These are phyloP conservation scores for Athrips mouffetella DNA, from an alignment of 2,888 invertebrate species.

Conservation along the genomic window DNA sequence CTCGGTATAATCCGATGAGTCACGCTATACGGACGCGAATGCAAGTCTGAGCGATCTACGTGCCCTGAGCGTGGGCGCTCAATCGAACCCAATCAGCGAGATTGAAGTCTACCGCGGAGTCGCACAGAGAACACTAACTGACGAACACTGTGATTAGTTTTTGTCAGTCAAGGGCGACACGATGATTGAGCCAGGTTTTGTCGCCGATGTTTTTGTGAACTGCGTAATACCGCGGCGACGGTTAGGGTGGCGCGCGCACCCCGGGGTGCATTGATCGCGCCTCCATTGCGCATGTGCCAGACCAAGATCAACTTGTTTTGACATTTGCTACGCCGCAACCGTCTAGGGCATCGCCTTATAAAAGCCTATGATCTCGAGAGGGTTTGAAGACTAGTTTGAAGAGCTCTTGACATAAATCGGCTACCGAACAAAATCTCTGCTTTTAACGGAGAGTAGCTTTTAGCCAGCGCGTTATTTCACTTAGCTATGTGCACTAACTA, in stretches of 20 bases:
- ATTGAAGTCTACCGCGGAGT: conserved; percentile 35
- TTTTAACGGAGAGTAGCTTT: not conserved
- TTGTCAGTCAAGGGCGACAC: conserved; percentile 53
- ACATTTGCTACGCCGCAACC: conserved; percentile 46
- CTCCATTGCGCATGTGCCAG: conserved; percentile 64
- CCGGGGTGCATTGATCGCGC: conserved; percentile 71
- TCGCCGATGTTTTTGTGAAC: conserved; percentile 64
- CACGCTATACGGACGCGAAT: conserved; percentile 57
- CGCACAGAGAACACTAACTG: conserved; percentile 36
- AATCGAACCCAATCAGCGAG: conserved; percentile 41
- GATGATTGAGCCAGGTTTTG: conserved; percentile 43
- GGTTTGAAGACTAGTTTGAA: conserved; percentile 18
- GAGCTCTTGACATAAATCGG: conserved; percentile 30
- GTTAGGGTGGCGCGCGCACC: conserved; percentile 70
- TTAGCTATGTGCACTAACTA: too few relatives aligned
- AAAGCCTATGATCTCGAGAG: conserved; percentile 12
- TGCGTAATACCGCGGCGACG: conserved; percentile 61
- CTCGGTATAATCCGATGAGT: conserved; percentile 68
- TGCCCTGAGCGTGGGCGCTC: conserved; percentile 67
- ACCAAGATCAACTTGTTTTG: too few relatives aligned
- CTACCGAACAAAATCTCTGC: not conserved
- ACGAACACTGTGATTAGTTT: conserved; percentile 39
- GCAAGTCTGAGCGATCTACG: conserved; percentile 32
- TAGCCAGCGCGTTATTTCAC: not conserved
- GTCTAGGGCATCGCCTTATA: conserved; percentile 14